phyloP scores from a whole-genome alignment of 2,888 invertebrate species.

The Hermaeophaga mercurialis region DNA sequence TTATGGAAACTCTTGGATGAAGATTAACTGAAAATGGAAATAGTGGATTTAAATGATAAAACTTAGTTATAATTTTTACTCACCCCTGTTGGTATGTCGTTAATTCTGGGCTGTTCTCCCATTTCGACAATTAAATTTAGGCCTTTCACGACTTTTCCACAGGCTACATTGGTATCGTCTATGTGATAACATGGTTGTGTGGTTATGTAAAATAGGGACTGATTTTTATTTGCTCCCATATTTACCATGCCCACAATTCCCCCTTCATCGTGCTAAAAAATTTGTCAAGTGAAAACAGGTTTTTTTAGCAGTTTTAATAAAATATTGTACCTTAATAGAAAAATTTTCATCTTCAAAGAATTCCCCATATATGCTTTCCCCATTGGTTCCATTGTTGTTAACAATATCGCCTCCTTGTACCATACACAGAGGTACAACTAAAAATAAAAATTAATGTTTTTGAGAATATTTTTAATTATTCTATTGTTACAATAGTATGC shows the following conservation, averaged over 20 bases:
- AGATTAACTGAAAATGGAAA: too few relatives aligned
- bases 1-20: too few relatives aligned
- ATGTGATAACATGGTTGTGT: constrained; percentile 76
- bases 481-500: too few relatives aligned
- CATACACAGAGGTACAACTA: constrained; percentile 86
- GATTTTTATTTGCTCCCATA: constrained; percentile 83
- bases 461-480: too few relatives aligned
- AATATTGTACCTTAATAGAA: constrained; percentile 31
- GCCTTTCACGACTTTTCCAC: constrained; percentile 80
- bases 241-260: constrained; percentile 83
- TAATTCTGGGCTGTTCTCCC: constrained; percentile 64
- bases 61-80: too few relatives aligned
- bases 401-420: constrained; percentile 83
- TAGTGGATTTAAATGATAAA: too few relatives aligned
- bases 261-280: constrained; percentile 62
- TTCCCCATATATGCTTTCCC: constrained; percentile 91
- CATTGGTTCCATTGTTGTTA: constrained; percentile 82
- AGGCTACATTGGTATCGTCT: constrained; percentile 81
- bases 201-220: constrained; percentile 94
- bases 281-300: constrained; percentile 1
- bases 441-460: neutral
- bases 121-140: constrained; percentile 74
- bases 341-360: constrained; percentile 85
- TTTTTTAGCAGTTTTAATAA: constrained; percentile 5
- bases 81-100: constrained; percentile 67